Evolutionary conservation across 2,888 invertebrate species (phyloP), one percentile per base, ranked within the genome.

Genomic region (Drosophila kanekoi): DNA sequence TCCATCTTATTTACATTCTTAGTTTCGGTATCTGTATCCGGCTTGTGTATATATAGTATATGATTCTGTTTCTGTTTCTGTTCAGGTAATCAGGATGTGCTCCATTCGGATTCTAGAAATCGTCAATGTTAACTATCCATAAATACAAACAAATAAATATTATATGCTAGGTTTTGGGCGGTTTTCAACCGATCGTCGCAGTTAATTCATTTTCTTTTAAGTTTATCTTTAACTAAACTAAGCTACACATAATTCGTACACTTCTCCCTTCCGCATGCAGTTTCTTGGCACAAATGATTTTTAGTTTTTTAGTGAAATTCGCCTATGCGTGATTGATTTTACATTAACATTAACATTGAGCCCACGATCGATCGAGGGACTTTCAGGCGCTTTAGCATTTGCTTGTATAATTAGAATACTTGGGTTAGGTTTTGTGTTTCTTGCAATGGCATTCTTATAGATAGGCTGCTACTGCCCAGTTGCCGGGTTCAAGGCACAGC

Each of bases 391-490:
- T 72, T 79, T 82, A 80, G 85, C 82, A 86, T 75, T 79, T 77
- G 79, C 79, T 58, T 72, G 72, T 82, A 83, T 80, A 84, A 83
- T 88, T 84, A 88, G 84, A 84, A 84, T 88, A 84, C 83, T 84
- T 88, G 75, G 77, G 75, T 79, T 8, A 28, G 28, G 28, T 28
- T 28, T 28, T 28, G 28, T 28, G 6, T 8, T 68, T 71, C 67
- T 63, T 58, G 70, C 72, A 62, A 66, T 73, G 69, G 76, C 73
- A 33, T 65, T 72, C 60, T 69, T 72, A 67, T 54, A 54, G 35
- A 40, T 81, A 71, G 52, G 67, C 75, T 56, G 67, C 67, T 59
- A 43, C 43, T 68, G 58, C 49, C 51, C 35, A 47, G 58, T 48
- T 51, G 65, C 35, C 58, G 47, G 63, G 62, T 41, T 81, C 60